phyloP scores from a whole-genome alignment of 92 coral and sea anemone genomes.

The Virgularia gustaviana region DNA sequence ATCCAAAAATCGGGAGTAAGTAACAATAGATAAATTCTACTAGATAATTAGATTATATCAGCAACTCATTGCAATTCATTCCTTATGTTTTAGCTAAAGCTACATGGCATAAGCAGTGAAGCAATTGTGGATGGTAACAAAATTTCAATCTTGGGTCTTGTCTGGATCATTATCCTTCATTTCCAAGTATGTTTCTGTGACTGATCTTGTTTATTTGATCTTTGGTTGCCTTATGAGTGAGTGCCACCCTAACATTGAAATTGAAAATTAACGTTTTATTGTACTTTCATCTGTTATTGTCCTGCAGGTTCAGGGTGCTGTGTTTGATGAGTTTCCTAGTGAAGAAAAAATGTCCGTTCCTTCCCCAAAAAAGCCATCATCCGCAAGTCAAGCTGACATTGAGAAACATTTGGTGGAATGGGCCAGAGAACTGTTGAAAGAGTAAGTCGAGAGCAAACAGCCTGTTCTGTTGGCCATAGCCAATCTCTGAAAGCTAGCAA shows the following conservation, averaged over 20 bases:
- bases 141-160: conserved; percentile 79
- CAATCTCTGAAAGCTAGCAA: background rate
- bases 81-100: conserved; percentile 58
- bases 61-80: background rate
- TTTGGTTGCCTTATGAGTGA: background rate
- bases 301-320: conserved; percentile 19
- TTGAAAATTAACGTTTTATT: too few relatives aligned
- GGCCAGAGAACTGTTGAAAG: conserved; percentile 76
- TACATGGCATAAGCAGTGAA: conserved; percentile 78
- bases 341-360: background rate
- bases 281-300: too few relatives aligned
- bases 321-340: conserved; percentile 8
- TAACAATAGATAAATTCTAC: background rate
- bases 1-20: too few relatives aligned
- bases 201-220: background rate
- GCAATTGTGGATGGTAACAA: conserved; percentile 86
- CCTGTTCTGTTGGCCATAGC: background rate
- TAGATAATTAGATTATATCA: background rate
- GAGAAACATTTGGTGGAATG: conserved; percentile 61
- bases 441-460: conserved; percentile 39
- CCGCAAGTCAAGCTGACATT: conserved; percentile 27
- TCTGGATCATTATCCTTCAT: conserved; percentile 92
- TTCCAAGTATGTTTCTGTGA: conserved; percentile 64
- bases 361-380: conserved; percentile 12
- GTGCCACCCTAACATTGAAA: background rate